phyloP scores from a whole-genome alignment of 2,888 invertebrate genomes.

The Bellardia pandia region DNA sequence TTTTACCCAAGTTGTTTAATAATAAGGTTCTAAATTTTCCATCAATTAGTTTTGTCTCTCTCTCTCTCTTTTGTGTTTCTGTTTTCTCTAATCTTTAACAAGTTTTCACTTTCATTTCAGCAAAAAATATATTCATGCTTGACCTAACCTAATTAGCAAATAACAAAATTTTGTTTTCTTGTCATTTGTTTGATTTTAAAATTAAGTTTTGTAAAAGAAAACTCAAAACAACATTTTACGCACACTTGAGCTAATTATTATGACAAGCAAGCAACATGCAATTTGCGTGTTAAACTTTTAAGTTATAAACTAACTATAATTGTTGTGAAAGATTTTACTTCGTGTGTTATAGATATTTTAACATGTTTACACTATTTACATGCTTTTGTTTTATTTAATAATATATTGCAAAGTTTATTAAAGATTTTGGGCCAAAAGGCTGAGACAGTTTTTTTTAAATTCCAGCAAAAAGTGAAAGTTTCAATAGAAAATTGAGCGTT shows the following conservation, averaged over 20 bases:
- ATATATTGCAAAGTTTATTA: too few relatives aligned
- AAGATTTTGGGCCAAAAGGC: not conserved
- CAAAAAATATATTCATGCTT: slow-evolving; percentile 37
- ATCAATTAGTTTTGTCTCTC: not conserved
- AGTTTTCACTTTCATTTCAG: slow-evolving; percentile 41
- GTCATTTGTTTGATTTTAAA: slow-evolving; percentile 3
- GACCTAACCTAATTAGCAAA: slow-evolving; percentile 43
- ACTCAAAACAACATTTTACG: slow-evolving; percentile 29
- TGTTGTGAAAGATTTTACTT: not conserved
- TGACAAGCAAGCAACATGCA: slow-evolving; percentile 25
- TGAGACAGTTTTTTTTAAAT: too few relatives aligned
- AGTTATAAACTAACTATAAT: not conserved
- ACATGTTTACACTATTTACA: not conserved
- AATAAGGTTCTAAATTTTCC: not conserved
- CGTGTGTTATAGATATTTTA: not conserved
- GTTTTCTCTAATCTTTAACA: not conserved
- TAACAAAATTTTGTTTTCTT: slow-evolving; percentile 3
- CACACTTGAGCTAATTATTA: slow-evolving; percentile 59
- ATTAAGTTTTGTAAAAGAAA: slow-evolving; percentile 16
- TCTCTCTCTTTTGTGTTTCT: not conserved
- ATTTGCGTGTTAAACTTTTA: slow-evolving; percentile 41
- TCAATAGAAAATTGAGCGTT: too few relatives aligned
- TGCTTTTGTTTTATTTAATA: not conserved
- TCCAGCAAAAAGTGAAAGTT: too few relatives aligned
- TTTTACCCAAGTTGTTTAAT: not conserved